Base-by-base conservation (phyloP, 2,888 invertebrate species). In the Drosophila siamana region DNA sequence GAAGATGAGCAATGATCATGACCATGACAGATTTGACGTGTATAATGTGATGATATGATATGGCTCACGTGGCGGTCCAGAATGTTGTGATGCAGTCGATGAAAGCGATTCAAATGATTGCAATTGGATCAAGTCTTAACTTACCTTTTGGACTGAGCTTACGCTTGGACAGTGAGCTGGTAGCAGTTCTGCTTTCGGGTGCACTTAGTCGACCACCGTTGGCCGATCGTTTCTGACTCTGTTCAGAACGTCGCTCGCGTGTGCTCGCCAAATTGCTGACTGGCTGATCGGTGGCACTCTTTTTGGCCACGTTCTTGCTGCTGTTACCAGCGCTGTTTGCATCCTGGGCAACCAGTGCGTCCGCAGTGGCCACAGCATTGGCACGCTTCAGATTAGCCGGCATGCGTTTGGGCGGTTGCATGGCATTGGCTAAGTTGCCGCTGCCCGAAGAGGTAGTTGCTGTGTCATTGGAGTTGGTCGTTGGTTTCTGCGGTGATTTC, bases 401-500 rank as follows among this genome's bases (percentile, higher is more conserved):
- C 84, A 77, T 82, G 28, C 75, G 75, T 57, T 81, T 86, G 46
- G 74, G 76, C 16, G 68, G 76, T 46, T 68, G 78, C 75, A 78
- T 86, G 11, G 71, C 54, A 44, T 52, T 81, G 50, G 67, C 44
- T 24, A 56, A 15, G 22, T 33, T 33, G 33, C 33, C 22, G 26
- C 43, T 51, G 28, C 69, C 59, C 1, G 66, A 50, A 48, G 82
- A 79, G 71, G 64, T 72, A 65, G 71, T 62, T 47, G 64, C 61
- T 6, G 30, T 47, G 28, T 78, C 77, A 22, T 55, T 63, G 13
- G 47, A 51, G 40, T 30, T 67, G 11, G 52, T 24, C 5, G 68
- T 59, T 40, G 74, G 74, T 41, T 91, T 91, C 46, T 90, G 89
- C 26, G 90, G 89, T 15, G 91, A 91, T 56, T 91, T 90, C 5